These are phyloP conservation scores for Nibea coibor DNA, from an alignment of 2,113 vertebrate genomes.

Conservation along the genomic window DNA sequence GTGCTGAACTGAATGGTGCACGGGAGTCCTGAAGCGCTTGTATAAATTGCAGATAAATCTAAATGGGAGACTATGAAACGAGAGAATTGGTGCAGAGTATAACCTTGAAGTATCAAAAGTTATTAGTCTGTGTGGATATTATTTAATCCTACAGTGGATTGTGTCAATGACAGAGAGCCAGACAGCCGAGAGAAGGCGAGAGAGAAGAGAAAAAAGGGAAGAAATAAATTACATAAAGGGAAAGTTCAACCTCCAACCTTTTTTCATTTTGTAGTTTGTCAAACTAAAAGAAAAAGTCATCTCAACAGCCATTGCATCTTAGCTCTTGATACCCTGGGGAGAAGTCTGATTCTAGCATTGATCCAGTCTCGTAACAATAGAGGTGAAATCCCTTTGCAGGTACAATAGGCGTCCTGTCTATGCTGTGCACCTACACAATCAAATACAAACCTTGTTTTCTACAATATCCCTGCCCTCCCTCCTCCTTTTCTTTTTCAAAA, in stretches of 20 bases:
- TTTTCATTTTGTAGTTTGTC: slow-evolving; percentile 64
- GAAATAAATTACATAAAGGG: slow-evolving; percentile 39
- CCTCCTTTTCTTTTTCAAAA: slow-evolving; percentile 68
- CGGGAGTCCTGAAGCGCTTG: slow-evolving; percentile 40
- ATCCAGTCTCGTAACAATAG: slow-evolving; percentile 75
- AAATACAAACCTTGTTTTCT: slow-evolving; percentile 79
- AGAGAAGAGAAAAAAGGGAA: slow-evolving; percentile 6
- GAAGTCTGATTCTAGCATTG: slow-evolving; percentile 74
- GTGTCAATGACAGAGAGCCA: slow-evolving; percentile 35
- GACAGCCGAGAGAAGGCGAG: slow-evolving; percentile 1
- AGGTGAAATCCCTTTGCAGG: slow-evolving; percentile 69
- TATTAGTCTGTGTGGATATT: slow-evolving; percentile 51
- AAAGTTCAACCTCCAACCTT: slow-evolving; percentile 53
- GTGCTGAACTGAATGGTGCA: slow-evolving; percentile 50
- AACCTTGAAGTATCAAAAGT: slow-evolving; percentile 64
- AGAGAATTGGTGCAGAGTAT: slow-evolving; percentile 33
- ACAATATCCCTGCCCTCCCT: slow-evolving; percentile 62
- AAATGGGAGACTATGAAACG: slow-evolving; percentile 53
- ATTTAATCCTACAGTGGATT: slow-evolving; percentile 48
- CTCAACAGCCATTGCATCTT: slow-evolving; percentile 53
- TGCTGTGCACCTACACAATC: slow-evolving; percentile 68
- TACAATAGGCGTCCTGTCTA: slow-evolving; percentile 68
- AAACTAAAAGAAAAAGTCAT: slow-evolving; percentile 66
- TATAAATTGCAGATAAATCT: slow-evolving; percentile 70
- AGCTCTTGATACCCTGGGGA: slow-evolving; percentile 60